Conservation (phyloP, 2,888 invertebrate species). For the Phymatocera aterrima region DNA sequence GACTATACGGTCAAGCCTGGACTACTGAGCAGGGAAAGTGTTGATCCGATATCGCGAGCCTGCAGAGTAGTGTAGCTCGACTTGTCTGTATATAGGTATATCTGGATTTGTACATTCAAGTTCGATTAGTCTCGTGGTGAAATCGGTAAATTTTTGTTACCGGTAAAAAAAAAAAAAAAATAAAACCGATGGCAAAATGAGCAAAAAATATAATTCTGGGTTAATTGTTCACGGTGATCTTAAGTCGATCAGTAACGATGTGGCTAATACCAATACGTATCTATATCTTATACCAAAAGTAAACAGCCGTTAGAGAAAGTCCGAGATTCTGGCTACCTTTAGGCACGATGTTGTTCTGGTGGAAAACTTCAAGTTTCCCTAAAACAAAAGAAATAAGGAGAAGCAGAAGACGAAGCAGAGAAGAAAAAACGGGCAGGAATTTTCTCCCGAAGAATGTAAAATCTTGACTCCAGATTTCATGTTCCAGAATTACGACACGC, state of each 20-base stretch:
- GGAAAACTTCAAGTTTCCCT: too few relatives aligned
- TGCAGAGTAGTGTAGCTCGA: not conserved
- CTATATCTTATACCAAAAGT: too few relatives aligned
- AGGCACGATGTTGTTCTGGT: too few relatives aligned
- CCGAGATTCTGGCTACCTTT: not conserved
- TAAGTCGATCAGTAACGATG: not conserved
- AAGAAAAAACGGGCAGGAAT: too few relatives aligned
- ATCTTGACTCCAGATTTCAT: not conserved
- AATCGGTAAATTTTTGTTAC: not conserved
- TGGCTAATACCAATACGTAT: too few relatives aligned
- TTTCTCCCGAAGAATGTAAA: too few relatives aligned
- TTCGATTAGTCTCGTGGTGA: conserved; percentile 27
- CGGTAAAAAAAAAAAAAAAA: not conserved
- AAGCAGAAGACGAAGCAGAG: too few relatives aligned
- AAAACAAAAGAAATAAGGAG: too few relatives aligned
- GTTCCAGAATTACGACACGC: conserved; percentile 72
- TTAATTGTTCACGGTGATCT: conserved; percentile 20
- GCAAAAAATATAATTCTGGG: not conserved
- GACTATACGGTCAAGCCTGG: not conserved
- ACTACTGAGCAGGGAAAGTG: conserved; percentile 43
- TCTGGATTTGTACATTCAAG: not conserved
- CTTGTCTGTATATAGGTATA: too few relatives aligned
- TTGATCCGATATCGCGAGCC: conserved; percentile 1
- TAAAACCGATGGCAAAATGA: too few relatives aligned
- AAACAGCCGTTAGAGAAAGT: conserved; percentile 7